phyloP scores from a whole-genome alignment of 64 coral and sea anemone genomes.

The Hydrozoanthus tunicans region DNA sequence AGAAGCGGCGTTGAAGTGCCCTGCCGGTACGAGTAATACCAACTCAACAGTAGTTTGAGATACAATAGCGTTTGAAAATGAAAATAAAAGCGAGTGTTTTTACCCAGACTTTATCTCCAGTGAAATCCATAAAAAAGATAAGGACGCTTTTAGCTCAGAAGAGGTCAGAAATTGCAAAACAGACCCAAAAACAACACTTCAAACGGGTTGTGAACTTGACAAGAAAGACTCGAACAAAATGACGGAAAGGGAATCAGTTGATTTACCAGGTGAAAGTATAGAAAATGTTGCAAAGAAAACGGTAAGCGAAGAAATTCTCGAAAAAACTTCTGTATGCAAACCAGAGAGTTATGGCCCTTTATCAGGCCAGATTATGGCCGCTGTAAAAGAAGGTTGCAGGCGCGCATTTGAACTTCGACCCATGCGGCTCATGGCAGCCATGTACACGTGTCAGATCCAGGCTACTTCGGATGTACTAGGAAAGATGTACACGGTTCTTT shows the following conservation, averaged over 20 bases:
- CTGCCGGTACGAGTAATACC: not conserved
- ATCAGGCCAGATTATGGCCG: constrained; percentile 96
- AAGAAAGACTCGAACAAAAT: not conserved
- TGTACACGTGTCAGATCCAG: constrained; percentile 99
- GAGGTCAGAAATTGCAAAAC: not conserved
- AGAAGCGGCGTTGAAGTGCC: not conserved
- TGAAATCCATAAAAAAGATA: not conserved
- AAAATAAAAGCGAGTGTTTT: not conserved
- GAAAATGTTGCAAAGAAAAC: not conserved
- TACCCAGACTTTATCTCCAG: not conserved
- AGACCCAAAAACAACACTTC: not conserved
- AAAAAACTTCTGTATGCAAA: not conserved
- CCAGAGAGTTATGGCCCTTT: constrained; percentile 74
- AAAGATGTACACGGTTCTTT: constrained; percentile 92
- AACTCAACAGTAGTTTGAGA: not conserved
- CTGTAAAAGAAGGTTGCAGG: constrained; percentile 97
- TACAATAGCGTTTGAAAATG: not conserved
- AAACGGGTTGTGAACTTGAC: not conserved
- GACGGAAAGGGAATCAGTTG: not conserved
- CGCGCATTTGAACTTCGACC: constrained; percentile 88
- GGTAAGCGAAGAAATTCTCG: not conserved
- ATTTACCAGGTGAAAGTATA: not conserved
- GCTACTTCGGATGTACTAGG: constrained; percentile 90
- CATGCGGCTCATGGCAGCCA: constrained; percentile 92
- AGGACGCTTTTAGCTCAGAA: not conserved